Base-by-base conservation (phyloP, 30 jellyfish, hydroid and myxozoan genomes). In the Clytia hemisphaerica region DNA sequence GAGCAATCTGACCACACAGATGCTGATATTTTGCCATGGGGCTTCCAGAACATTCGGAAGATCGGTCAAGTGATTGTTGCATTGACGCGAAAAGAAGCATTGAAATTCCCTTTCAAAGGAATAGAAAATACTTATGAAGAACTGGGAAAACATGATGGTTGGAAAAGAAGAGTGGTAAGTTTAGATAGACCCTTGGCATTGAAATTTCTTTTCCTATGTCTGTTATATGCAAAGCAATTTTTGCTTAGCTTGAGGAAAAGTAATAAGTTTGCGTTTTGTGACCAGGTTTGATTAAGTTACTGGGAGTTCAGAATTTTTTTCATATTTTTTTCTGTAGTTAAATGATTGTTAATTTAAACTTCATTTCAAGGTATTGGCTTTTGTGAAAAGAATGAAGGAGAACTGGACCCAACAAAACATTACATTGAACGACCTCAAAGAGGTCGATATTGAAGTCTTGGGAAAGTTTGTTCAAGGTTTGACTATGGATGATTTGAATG, bases 161-260 rank as follows among this genome's bases (percentile, higher is more conserved):
- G 95, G 95, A 68, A 82, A 62, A 77, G 95, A 45, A 87, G 95
- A 37, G 85, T 73, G 93, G 95, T 83, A 36, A 18, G 84, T n/a
- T n/a, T 59, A 18, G 14, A 24, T 51, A n/a, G n/a, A n/a, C n/a
- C n/a, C n/a, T n/a, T 40, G 10, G 53, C n/a, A 10, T n/a, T n/a
- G n/a, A n/a, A n/a, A n/a, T n/a, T n/a, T n/a, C n/a, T n/a, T n/a
- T n/a, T n/a, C n/a, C n/a, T n/a, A n/a, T n/a, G n/a, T n/a, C n/a
- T n/a, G n/a, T n/a, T n/a, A n/a, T n/a, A n/a, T n/a, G n/a, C n/a
- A n/a, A n/a, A n/a, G n/a, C n/a, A n/a, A n/a, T n/a, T n/a, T n/a
- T n/a, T n/a, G n/a, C n/a, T n/a, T n/a, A n/a, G n/a, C n/a, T n/a
- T n/a, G n/a, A n/a, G n/a, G n/a, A n/a, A n/a, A n/a, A n/a, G n/a